Evolutionary conservation across 1,140 invertebrate species (phyloP).

Genomic region (Steinernema feltiae): DNA sequence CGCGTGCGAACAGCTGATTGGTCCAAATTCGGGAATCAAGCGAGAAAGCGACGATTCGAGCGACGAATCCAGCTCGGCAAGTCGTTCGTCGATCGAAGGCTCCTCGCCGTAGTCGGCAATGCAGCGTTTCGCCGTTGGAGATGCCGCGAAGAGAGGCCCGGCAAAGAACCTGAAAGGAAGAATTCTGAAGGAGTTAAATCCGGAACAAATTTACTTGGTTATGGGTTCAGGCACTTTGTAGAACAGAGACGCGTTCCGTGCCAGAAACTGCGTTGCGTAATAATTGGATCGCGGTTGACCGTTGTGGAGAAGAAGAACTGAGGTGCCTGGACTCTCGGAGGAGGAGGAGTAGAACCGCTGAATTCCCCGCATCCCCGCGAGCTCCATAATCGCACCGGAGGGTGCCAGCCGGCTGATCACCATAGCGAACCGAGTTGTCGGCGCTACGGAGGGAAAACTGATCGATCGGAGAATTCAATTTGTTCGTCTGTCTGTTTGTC

Average conservation of each 20-base stretch:
- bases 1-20: constrained; percentile 22
- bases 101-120: constrained; percentile 20
- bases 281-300: constrained; percentile 43
- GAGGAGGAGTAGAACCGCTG: constrained; percentile 2
- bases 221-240: constrained; percentile 21
- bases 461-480: no score
- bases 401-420: constrained; percentile 8
- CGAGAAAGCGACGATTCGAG: constrained; percentile 15
- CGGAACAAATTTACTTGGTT: constrained; percentile 24
- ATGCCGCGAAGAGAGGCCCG: constrained; percentile 19
- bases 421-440: not conserved
- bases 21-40: constrained; percentile 34
- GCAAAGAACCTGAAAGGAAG: constrained; percentile 20
- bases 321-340: constrained; percentile 26
- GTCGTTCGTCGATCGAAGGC: constrained; percentile 21
- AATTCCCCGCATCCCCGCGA: not conserved
- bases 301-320: constrained; percentile 39
- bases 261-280: constrained; percentile 34
- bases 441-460: constrained; percentile 19
- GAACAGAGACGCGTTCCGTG: constrained; percentile 9
- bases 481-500: not conserved
- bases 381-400: not conserved
- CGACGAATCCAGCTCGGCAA: constrained; percentile 17
- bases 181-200: no score
- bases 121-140: constrained; percentile 13